A percentile compares a stretch with the other conserved stretches of the same genome.
Evolutionary conservation across 2,797 vertebrate species (phyloP).

Genomic region (Aratinga solstitialis): DNA sequence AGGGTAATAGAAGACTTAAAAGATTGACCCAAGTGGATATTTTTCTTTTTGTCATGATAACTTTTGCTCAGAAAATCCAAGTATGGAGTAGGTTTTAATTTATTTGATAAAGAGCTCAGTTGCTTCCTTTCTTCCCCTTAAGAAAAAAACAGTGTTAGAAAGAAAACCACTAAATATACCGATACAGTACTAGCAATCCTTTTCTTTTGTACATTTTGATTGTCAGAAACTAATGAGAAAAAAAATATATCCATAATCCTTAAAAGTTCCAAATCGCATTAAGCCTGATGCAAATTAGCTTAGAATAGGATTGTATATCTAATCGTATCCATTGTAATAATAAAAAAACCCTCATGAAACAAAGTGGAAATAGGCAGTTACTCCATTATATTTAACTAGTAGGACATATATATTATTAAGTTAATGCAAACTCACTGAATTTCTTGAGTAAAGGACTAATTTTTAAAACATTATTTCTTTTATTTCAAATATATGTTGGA

Average conservation of each 20-base stretch:
- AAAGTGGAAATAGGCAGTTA: background rate
- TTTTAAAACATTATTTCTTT: background rate
- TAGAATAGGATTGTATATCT: conserved; percentile 11
- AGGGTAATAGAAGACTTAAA: background rate
- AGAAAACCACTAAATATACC: background rate
- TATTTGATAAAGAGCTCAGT: background rate
- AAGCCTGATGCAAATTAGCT: conserved; percentile 5
- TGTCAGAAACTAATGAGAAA: conserved; percentile 41
- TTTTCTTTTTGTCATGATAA: background rate
- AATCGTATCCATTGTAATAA: conserved; percentile 18
- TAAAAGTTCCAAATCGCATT: conserved; percentile 7
- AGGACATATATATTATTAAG: conserved; percentile 10
- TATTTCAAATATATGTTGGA: background rate
- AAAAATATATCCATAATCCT: conserved; percentile 3
- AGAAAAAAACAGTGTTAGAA: background rate
- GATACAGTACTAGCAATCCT: background rate
- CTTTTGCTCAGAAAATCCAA: background rate
- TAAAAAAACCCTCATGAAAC: background rate
- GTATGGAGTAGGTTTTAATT: background rate
- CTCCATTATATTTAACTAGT: background rate
- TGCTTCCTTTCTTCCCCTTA: background rate
- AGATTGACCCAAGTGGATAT: background rate
- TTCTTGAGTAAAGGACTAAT: background rate
- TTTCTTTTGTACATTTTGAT: background rate
- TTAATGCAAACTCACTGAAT: background rate